phyloP scores from a whole-genome alignment of 1,140 invertebrate species.

The Vanessa tameamea region DNA sequence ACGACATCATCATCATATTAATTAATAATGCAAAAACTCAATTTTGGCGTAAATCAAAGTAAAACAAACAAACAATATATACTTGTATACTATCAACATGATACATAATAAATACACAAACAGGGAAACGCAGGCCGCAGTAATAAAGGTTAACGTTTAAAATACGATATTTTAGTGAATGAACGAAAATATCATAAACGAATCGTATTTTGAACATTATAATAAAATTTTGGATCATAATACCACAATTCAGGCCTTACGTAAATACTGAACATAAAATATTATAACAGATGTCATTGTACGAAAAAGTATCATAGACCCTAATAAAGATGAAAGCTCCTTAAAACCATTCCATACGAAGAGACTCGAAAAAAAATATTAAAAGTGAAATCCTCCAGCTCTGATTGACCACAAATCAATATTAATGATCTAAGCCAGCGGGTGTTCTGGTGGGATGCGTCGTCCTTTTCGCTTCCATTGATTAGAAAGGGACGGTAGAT shows the following conservation, averaged over 20 bases:
- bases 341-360: conserved; percentile 59
- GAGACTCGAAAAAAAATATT: conserved; percentile 67
- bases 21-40: no score
- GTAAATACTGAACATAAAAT: conserved; percentile 26
- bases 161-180: conserved; percentile 36
- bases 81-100: background rate
- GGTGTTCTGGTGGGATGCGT: conserved; percentile 58
- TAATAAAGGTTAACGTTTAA: conserved; percentile 28
- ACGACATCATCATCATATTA: no score
- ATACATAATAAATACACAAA: conserved; percentile 1
- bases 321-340: conserved; percentile 62
- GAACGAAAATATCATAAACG: conserved; percentile 32
- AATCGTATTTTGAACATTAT: conserved; percentile 29
- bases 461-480: conserved; percentile 47
- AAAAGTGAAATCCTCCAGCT: conserved; percentile 78
- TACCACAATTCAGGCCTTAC: conserved; percentile 14
- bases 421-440: conserved; percentile 79
- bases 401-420: conserved; percentile 81
- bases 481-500: conserved; percentile 50
- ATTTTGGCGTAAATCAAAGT: no score
- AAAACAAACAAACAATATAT: no score
- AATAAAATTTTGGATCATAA: conserved; percentile 32
- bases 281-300: conserved; percentile 48
- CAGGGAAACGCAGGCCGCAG: background rate
- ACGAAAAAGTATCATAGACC: conserved; percentile 48